These are phyloP conservation scores for Acronicta psi DNA, from an alignment of 2,888 invertebrate genomes.

Conservation along the genomic window DNA sequence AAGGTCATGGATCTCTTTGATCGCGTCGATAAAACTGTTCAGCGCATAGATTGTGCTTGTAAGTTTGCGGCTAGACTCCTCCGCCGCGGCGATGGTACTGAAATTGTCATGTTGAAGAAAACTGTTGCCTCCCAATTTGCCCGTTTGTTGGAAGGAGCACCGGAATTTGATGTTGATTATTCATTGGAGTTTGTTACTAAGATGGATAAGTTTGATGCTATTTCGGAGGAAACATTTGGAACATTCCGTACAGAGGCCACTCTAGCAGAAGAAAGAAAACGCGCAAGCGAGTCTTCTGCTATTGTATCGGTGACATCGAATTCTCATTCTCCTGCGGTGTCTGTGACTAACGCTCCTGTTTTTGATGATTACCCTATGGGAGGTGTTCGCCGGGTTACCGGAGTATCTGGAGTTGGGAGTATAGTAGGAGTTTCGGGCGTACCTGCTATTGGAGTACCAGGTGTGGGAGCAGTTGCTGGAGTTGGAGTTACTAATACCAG, in stretches of 20 bases:
- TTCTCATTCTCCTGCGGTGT: slow-evolving; percentile 84
- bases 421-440: slow-evolving; percentile 73
- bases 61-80: slow-evolving; percentile 95
- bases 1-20: slow-evolving; percentile 96
- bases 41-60: slow-evolving; percentile 95
- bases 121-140: slow-evolving; percentile 93
- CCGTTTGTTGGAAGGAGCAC: slow-evolving; percentile 93
- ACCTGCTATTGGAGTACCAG: slow-evolving; percentile 71
- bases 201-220: slow-evolving; percentile 92
- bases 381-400: slow-evolving; percentile 85
- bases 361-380: slow-evolving; percentile 92
- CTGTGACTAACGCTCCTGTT: slow-evolving; percentile 92
- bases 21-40: slow-evolving; percentile 94
- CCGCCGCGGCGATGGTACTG: slow-evolving; percentile 95
- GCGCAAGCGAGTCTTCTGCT: slow-evolving; percentile 82
- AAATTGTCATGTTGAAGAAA: slow-evolving; percentile 95
- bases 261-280: slow-evolving; percentile 88
- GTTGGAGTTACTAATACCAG: slow-evolving; percentile 72
- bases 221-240: slow-evolving; percentile 92
- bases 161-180: slow-evolving; percentile 94
- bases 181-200: slow-evolving; percentile 95
- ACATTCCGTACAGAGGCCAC: slow-evolving; percentile 92
- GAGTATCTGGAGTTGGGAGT: slow-evolving; percentile 66
- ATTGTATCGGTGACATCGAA: slow-evolving; percentile 81
- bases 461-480: slow-evolving; percentile 70